Conservation (phyloP, 2,888 invertebrate species). For the Lepidochitona cinerea region DNA sequence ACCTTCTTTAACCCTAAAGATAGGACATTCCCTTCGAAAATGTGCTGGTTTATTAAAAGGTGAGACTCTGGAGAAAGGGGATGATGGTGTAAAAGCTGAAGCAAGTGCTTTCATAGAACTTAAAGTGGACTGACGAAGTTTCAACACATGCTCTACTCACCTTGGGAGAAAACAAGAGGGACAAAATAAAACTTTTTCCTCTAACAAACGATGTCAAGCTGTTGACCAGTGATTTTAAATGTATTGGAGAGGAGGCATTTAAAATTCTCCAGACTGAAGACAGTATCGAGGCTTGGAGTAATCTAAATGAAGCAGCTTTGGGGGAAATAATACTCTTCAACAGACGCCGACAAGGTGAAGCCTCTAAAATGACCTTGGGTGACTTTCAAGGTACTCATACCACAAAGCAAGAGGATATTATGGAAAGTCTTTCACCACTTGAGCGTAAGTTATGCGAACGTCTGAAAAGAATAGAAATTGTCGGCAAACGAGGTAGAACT, state of each 20-base stretch:
- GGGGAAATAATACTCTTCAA: conserved; percentile 2
- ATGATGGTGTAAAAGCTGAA: background rate
- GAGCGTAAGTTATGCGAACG: conserved; percentile 13
- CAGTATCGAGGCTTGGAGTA: conserved; percentile 7
- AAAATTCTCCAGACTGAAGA: conserved; percentile 6
- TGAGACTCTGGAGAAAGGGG: background rate
- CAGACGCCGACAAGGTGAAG: conserved; percentile 10
- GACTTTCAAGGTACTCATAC: conserved; percentile 6
- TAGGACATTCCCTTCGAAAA: conserved; percentile 18
- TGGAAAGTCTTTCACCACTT: conserved; percentile 4
- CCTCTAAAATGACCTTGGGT: conserved; percentile 7
- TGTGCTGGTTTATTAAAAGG: conserved; percentile 6
- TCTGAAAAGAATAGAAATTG: conserved; percentile 12
- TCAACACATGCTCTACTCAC: conserved; percentile 17
- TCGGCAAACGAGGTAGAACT: conserved; percentile 12
- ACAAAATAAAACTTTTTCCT: conserved; percentile 11
- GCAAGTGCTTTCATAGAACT: conserved; percentile 2
- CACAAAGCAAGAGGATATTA: conserved; percentile 8
- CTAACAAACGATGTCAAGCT: background rate
- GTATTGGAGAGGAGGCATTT: background rate
- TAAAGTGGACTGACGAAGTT: conserved; percentile 12
- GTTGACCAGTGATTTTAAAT: conserved; percentile 15
- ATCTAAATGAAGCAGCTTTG: conserved; percentile 6
- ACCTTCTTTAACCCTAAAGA: conserved; percentile 19
- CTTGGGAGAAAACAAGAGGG: conserved; percentile 11